Base-by-base conservation (phyloP, 2,797 vertebrate species). In the Brachymystax lenok region DNA sequence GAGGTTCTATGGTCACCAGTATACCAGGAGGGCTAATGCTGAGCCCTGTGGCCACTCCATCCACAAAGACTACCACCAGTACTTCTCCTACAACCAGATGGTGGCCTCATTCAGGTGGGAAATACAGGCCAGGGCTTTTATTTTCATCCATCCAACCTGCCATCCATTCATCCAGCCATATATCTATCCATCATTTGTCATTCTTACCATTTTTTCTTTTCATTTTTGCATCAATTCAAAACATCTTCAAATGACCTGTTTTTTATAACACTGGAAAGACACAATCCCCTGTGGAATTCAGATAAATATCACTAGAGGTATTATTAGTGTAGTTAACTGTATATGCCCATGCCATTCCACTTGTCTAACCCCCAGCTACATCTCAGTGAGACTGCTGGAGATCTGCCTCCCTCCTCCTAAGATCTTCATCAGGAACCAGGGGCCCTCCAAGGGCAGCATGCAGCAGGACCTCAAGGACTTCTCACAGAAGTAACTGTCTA, bases 1-100 rank as follows among this genome's bases (percentile, higher is more conserved):
- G 56, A 95, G 97, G 40, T 99, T 99, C 93, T 99, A 99, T 24
- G 97, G 98, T 21, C 95, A 97, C 84, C 97, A 98, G 89, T 99
- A 99, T 82, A 97, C 95, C 0, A 94, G 98, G 27, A 95, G 98
- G 85, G 98, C 98, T 27, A 99, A 99, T 0, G 97, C 95, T 0
- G 98, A 99, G 86, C 98, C 98, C 6, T 99, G 98, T 30, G 98
- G 97, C 28, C 98, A 99, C 91, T 99, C 97, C 76, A 99, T 99
- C 79, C 98, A 99, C 83, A 97, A 99, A 80, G 98, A 99, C 90
- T 99, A 99, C 89, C 98, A 99, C 91, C 98, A 99, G 87, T 99
- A 99, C 92, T 99, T 99, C 91, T 99, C 98, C 16, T 99, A 99
- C 91, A 99, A 99, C 92, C 98, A 99, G 94, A 99, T 99, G 98